Evolutionary conservation across 92 coral and sea anemone genomes (phyloP), one percentile per base, ranked within the genome.

Genomic region (Montipora capitata): DNA sequence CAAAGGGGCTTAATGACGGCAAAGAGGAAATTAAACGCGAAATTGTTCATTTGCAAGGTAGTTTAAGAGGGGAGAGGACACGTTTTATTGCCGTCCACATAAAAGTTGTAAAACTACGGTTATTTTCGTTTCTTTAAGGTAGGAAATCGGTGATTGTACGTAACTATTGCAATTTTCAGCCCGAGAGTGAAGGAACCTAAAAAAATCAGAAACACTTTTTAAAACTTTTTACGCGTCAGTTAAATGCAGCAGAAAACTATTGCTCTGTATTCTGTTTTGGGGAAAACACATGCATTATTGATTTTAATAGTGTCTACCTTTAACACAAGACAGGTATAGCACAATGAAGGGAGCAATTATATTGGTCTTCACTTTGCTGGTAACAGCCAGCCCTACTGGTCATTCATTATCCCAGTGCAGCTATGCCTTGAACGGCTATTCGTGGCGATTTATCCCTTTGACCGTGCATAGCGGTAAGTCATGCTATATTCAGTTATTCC

Each of bases 301-400:
- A 5, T 9, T 41, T 2, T 6, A 40, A 11, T 7, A 68, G 54
- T 11, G 38, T 7, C 16, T 10, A 45, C 17, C 18, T 38, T 51
- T 15, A 2, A 20, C 67, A 15, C 40, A 38, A 16, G 52, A 48
- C 76, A 81, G 84, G 74, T 45, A 15, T 38, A 56, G 67, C 38
- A 5, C 52, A 56, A 81, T 81, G 85, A 81, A 68, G 10, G 68
- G 54, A 3, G 27, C 77, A 40, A 52, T 81, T 41, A 15, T 81
- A 4, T 15, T 81, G 68, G 38, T 81, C 68, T 68, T 51, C 68
- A 11, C 68, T 52, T 81, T 81, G 77, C 41, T 81, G 67, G 68
- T 68, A 49, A 51, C 77, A 56, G 85, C 77, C 10, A 81, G 68
- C 7, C 85, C 68, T 62, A 68, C 68, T 68, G 85, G 85, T 38